A percentile compares a stretch with the other conserved stretches of the same genome.
These are phyloP conservation scores for Caenorhabditis parvicauda DNA, from an alignment of 2,888 invertebrate species.

Conservation along the genomic window DNA sequence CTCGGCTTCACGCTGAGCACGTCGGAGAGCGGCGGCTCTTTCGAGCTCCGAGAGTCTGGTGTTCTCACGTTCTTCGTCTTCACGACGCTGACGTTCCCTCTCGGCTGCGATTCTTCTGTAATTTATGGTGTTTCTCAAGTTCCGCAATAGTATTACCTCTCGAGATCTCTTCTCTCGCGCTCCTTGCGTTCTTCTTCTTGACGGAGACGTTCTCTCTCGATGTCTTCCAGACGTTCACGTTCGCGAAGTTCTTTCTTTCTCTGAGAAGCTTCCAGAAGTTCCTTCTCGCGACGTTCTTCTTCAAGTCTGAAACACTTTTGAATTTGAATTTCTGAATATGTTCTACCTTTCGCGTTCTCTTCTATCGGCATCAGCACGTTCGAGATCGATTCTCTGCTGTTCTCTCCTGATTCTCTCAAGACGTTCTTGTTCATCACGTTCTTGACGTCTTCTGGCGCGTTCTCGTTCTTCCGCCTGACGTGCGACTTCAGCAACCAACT, in stretches of 20 bases:
- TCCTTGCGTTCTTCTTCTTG: slow-evolving; percentile 55
- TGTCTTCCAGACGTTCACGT: slow-evolving; percentile 42
- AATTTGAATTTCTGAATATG: neutral
- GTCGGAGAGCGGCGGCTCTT: slow-evolving; percentile 29
- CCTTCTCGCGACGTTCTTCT: slow-evolving; percentile 47
- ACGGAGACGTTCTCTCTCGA: slow-evolving; percentile 45
- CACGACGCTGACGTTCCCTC: slow-evolving; percentile 45
- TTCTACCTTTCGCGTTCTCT: slow-evolving; percentile 35
- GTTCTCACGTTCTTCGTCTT: slow-evolving; percentile 52
- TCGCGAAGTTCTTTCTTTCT: slow-evolving; percentile 44
- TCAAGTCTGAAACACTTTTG: slow-evolving; percentile 22
- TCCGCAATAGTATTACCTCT: slow-evolving; percentile 19
- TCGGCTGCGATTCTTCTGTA: slow-evolving; percentile 48
- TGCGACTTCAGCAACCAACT: slow-evolving; percentile 44
- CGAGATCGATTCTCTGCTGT: slow-evolving; percentile 55
- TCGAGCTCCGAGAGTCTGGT: slow-evolving; percentile 48
- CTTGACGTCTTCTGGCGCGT: slow-evolving; percentile 39
- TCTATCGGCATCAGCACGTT: slow-evolving; percentile 42
- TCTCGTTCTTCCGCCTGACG: slow-evolving; percentile 53
- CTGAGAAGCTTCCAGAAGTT: slow-evolving; percentile 51
- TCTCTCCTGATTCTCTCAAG: slow-evolving; percentile 54
- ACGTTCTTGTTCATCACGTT: slow-evolving; percentile 51
- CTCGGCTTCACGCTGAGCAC: slow-evolving; percentile 34
- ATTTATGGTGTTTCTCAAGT: neutral
- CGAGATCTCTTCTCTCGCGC: slow-evolving; percentile 49